phyloP scores from a whole-genome alignment of 2,797 vertebrate species.

The Etheostoma nigrum region DNA sequence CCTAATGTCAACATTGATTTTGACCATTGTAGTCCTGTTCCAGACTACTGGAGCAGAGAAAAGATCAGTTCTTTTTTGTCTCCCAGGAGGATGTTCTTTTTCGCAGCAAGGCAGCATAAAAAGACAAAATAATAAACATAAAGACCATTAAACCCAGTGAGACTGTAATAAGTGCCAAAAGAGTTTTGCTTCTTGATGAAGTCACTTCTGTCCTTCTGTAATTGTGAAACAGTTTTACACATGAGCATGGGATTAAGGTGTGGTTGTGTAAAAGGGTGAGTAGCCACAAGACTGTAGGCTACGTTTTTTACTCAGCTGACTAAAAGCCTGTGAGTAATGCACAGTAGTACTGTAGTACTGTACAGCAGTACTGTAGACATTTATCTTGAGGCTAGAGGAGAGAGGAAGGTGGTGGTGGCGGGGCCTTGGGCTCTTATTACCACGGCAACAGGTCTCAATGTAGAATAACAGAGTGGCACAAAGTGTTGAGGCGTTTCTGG shows the following conservation, averaged over 20 bases:
- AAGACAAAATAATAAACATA: neutral
- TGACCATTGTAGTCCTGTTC: neutral
- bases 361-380: neutral
- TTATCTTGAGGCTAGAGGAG: neutral
- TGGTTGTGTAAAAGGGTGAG: too few species aligned
- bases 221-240: neutral
- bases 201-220: neutral
- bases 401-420: constrained; percentile 3
- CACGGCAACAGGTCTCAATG: constrained; percentile 61
- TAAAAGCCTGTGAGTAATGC: neutral
- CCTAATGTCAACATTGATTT: constrained; percentile 31
- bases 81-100: neutral
- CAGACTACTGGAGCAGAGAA: constrained; percentile 4
- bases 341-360: neutral
- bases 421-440: constrained; percentile 32
- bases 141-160: neutral
- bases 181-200: neutral
- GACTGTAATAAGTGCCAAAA: neutral
- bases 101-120: neutral
- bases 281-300: neutral
- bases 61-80: neutral
- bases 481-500: constrained; percentile 56
- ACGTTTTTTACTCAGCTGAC: neutral
- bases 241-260: neutral
- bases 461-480: constrained; percentile 58